Conservation (phyloP, 1,140 invertebrate species). For the Drosophila obscura region DNA sequence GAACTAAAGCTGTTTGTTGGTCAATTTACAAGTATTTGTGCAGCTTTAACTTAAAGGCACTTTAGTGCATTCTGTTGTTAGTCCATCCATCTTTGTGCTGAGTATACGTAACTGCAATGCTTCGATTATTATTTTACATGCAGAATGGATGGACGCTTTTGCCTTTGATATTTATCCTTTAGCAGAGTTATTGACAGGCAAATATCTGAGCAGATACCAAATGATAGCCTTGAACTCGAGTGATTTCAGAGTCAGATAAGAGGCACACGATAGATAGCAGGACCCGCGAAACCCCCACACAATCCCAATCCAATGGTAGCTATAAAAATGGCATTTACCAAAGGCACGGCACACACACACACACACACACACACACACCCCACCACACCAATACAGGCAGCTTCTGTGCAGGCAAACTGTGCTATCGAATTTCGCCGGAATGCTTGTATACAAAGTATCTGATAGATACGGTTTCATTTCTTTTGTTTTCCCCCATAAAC, state of each 20-base stretch:
- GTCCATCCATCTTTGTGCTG: too few relatives aligned
- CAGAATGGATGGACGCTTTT: too few relatives aligned
- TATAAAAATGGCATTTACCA: slow-evolving; percentile 28
- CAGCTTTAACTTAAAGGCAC: background rate
- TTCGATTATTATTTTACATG: too few relatives aligned
- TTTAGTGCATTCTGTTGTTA: too few relatives aligned
- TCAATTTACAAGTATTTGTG: background rate
- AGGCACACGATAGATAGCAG: slow-evolving; percentile 8
- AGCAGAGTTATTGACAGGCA: too few relatives aligned
- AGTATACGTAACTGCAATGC: too few relatives aligned
- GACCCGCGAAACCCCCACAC: background rate
- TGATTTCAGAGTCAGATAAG: slow-evolving; percentile 31
- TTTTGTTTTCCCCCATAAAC: slow-evolving; percentile 52
- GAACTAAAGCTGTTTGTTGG: background rate
- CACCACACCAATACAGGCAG: too few relatives aligned
- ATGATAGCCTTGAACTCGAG: slow-evolving; percentile 43
- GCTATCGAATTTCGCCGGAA: slow-evolving; percentile 38
- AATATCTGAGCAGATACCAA: too few relatives aligned
- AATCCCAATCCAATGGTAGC: slow-evolving; percentile 3
- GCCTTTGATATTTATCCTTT: background rate
- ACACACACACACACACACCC: too few relatives aligned
- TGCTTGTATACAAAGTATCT: slow-evolving; percentile 29
- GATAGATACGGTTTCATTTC: slow-evolving; percentile 56
- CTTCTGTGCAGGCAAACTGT: background rate
- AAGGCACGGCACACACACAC: too few relatives aligned